These are phyloP conservation scores for Drosophila kikkawai DNA, from an alignment of 1,140 invertebrate genomes.

Conservation along the genomic window DNA sequence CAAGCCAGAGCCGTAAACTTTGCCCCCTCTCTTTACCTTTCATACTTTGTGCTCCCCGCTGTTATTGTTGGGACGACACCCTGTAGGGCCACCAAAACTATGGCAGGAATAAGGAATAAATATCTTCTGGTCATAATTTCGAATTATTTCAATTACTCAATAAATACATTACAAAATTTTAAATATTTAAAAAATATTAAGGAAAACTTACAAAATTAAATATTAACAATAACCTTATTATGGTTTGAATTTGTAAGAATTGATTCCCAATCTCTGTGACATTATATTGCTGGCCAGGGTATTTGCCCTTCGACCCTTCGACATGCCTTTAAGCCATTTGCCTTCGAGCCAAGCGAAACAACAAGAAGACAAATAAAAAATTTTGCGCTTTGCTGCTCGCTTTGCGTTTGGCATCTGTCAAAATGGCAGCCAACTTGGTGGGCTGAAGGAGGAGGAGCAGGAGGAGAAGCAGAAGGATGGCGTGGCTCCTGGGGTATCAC, in stretches of 20 bases:
- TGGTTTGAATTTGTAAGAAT: neutral
- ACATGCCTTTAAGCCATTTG: slow-evolving; percentile 10
- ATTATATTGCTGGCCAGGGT: slow-evolving; percentile 7
- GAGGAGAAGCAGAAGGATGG: neutral
- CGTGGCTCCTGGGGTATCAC: neutral
- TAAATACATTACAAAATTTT: neutral
- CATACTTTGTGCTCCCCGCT: neutral
- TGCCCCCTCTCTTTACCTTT: neutral
- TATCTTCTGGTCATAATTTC: neutral
- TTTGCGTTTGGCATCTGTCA: slow-evolving; percentile 78
- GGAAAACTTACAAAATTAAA: neutral
- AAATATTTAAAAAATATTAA: neutral
- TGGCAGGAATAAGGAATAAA: neutral
- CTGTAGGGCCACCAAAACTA: neutral
- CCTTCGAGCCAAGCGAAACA: slow-evolving; percentile 47
- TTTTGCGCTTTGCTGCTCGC: slow-evolving; percentile 67
- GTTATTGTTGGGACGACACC: neutral
- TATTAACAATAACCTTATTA: too few relatives aligned
- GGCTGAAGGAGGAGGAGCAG: neutral
- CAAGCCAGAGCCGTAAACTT: slow-evolving; percentile 47
- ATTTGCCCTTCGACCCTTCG: neutral
- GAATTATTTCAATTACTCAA: neutral
- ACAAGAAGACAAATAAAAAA: slow-evolving; percentile 72
- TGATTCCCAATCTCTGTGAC: neutral
- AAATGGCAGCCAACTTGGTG: slow-evolving; percentile 55